phyloP scores from a whole-genome alignment of 1,140 invertebrate genomes.

The Sarcophaga bullata region DNA sequence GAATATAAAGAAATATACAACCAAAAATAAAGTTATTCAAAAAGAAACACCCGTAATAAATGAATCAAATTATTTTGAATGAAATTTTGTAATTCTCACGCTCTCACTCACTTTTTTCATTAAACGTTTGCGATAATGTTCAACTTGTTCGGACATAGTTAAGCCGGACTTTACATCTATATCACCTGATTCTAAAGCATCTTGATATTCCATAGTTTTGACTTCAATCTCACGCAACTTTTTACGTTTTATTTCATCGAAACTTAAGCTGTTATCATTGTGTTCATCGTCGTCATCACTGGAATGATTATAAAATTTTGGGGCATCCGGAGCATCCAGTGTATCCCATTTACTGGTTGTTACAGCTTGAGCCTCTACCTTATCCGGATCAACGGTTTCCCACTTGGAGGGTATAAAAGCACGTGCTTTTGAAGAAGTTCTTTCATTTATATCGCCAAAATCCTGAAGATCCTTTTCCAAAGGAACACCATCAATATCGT shows the following conservation, averaged over 20 bases:
- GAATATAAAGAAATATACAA: too few species aligned
- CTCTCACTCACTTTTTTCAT: conserved; percentile 72
- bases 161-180: conserved; percentile 81
- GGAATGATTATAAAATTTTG: conserved; percentile 54
- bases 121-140: conserved; percentile 91
- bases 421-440: conserved; percentile 62
- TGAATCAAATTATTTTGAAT: background rate
- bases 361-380: conserved; percentile 83
- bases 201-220: conserved; percentile 95
- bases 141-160: conserved; percentile 84
- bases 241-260: conserved; percentile 79
- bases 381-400: conserved; percentile 92
- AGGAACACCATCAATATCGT: conserved; percentile 86
- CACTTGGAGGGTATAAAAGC: conserved; percentile 91
- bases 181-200: conserved; percentile 91
- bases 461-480: conserved; percentile 68
- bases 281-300: conserved; percentile 52
- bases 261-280: conserved; percentile 59
- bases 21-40: background rate
- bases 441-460: conserved; percentile 13
- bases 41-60: background rate
- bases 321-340: conserved; percentile 64
- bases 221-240: conserved; percentile 93
- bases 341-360: conserved; percentile 89
- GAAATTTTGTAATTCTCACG: background rate